phyloP scores from a whole-genome alignment of 2,113 vertebrate species.

The Leptosomus discolor region DNA sequence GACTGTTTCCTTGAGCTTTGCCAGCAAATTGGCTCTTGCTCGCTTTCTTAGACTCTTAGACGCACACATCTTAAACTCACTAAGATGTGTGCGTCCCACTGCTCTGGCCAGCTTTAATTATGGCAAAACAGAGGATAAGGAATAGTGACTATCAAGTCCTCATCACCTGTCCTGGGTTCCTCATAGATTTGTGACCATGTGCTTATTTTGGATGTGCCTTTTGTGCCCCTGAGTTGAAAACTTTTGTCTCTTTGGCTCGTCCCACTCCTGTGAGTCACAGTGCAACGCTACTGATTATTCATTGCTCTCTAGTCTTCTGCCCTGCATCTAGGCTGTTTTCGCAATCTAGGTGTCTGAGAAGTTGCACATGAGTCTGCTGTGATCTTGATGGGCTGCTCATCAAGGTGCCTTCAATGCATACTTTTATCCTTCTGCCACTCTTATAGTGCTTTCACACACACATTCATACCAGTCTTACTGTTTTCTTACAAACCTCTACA shows the following conservation, averaged over 20 bases:
- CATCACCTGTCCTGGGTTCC: background rate
- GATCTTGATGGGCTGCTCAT: background rate
- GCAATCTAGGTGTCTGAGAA: background rate
- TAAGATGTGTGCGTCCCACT: background rate
- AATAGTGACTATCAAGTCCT: background rate
- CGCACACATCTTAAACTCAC: background rate
- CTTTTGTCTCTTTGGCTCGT: background rate
- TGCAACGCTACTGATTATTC: background rate
- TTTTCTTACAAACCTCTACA: background rate
- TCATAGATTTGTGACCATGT: background rate
- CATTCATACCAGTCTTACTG: background rate
- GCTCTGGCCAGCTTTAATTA: background rate
- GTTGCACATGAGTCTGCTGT: background rate
- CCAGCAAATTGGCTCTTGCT: background rate
- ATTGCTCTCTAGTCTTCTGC: background rate
- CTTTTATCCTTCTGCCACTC: background rate
- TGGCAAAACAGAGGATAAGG: background rate
- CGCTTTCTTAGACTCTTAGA: background rate
- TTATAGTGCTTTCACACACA: background rate
- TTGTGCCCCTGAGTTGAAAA: background rate
- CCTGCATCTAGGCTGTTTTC: background rate
- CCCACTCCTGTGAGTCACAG: background rate
- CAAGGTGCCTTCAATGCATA: background rate
- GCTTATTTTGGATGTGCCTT: background rate
- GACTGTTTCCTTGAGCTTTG: background rate